These are phyloP conservation scores for Drosophila limbata DNA, from an alignment of 2,888 invertebrate species.

Conservation along the genomic window DNA sequence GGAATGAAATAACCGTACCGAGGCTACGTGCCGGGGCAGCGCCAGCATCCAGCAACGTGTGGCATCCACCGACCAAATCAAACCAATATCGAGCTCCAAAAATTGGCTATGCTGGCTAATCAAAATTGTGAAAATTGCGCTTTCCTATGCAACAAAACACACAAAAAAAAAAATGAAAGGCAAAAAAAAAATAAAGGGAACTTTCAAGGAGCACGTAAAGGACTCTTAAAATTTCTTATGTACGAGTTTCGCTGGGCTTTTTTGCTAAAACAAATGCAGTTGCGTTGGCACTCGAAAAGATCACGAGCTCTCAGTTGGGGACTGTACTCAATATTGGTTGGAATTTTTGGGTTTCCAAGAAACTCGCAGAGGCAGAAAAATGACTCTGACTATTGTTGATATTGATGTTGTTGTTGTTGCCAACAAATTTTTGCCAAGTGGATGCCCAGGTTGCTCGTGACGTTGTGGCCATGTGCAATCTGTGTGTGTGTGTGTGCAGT, in stretches of 20 bases:
- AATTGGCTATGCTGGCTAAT: constrained; percentile 57
- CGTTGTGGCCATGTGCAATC: constrained; percentile 25
- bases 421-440: constrained; percentile 55
- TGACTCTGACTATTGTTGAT: constrained; percentile 30
- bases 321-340: constrained; percentile 28
- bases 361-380: constrained; percentile 50
- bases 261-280: constrained; percentile 31
- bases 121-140: constrained; percentile 65
- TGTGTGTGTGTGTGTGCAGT: constrained; percentile 47
- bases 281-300: constrained; percentile 17
- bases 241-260: constrained; percentile 17
- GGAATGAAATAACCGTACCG: constrained; percentile 33
- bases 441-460: constrained; percentile 39
- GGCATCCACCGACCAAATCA: constrained; percentile 51
- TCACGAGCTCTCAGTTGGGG: background rate
- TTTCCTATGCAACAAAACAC: constrained; percentile 39
- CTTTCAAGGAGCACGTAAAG: constrained; percentile 20
- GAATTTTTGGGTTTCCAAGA: constrained; percentile 40
- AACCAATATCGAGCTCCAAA: constrained; percentile 50
- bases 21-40: constrained; percentile 42
- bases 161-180: background rate
- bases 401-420: constrained; percentile 24
- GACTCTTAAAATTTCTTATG: constrained; percentile 32
- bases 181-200: constrained; percentile 8
- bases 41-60: constrained; percentile 19